These are phyloP conservation scores for Chaetorhynchus papuensis DNA, from an alignment of 2,113 vertebrate species.

Conservation along the genomic window DNA sequence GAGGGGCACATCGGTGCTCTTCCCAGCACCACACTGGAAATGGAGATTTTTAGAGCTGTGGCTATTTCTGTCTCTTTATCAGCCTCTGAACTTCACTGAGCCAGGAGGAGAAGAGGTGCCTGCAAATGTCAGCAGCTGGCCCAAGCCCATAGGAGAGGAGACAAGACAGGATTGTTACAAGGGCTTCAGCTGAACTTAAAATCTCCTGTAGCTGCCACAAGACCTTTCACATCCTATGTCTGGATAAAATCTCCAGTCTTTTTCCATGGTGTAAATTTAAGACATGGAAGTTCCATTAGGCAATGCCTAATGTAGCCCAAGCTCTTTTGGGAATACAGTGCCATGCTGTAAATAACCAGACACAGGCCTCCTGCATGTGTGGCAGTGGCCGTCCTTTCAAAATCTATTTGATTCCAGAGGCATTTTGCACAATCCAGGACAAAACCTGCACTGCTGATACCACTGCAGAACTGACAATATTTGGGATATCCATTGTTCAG, in stretches of 20 bases:
- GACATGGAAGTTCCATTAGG: not conserved
- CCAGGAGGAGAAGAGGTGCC: not conserved
- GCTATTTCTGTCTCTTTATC: not conserved
- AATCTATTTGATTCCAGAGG: not conserved
- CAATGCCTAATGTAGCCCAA: not conserved
- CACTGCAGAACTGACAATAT: not conserved
- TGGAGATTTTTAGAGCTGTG: not conserved
- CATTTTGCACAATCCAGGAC: accelerated
- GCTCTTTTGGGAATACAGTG: not conserved
- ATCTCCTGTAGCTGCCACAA: not conserved
- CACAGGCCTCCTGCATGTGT: not conserved
- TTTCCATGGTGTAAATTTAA: not conserved
- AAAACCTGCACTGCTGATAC: not conserved
- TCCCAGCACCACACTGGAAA: not conserved
- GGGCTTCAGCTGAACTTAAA: not conserved
- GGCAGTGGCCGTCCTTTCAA: not conserved
- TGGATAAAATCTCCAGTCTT: not conserved
- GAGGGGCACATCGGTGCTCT: not conserved
- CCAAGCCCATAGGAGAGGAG: not conserved
- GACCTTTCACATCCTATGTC: not conserved
- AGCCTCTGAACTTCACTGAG: accelerated
- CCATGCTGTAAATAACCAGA: not conserved
- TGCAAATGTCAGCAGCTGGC: not conserved
- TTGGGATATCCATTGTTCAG: not conserved
- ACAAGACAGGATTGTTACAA: not conserved